phyloP scores from a whole-genome alignment of 2,797 vertebrate species.

The Periparus ater region DNA sequence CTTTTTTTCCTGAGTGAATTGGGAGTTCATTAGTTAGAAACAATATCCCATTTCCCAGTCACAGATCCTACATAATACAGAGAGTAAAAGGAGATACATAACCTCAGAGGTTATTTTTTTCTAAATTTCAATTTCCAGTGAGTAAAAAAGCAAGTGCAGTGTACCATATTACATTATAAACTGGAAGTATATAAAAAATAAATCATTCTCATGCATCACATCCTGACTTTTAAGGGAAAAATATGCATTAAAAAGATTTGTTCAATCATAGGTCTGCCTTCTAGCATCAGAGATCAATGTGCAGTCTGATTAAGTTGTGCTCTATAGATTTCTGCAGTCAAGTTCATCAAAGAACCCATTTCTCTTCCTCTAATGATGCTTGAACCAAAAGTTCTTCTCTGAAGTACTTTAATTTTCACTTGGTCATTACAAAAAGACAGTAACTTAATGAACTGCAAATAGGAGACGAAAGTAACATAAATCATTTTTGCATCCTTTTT shows the following conservation, averaged over 20 bases:
- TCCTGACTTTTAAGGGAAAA: constrained; percentile 67
- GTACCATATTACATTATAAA: constrained; percentile 34
- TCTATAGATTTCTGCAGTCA: constrained; percentile 81
- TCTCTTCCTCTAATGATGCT: constrained; percentile 85
- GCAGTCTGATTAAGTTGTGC: constrained; percentile 84
- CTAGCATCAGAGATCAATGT: constrained; percentile 78
- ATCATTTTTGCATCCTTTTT: constrained; percentile 81
- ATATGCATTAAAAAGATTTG: constrained; percentile 67
- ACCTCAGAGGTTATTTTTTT: not conserved
- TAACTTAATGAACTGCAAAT: constrained; percentile 93
- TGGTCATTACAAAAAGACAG: constrained; percentile 85
- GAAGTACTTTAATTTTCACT: constrained; percentile 87
- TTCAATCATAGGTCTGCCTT: constrained; percentile 69
- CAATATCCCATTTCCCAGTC: not conserved
- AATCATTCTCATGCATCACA: constrained; percentile 64
- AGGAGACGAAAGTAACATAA: constrained; percentile 85
- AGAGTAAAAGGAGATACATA: not conserved
- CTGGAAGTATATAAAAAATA: constrained; percentile 55
- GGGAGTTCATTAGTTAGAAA: constrained; percentile 17
- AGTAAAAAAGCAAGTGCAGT: not conserved
- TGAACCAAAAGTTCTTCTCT: constrained; percentile 82
- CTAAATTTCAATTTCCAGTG: not conserved
- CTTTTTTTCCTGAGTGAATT: not conserved
- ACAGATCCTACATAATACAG: not conserved
- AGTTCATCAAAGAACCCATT: constrained; percentile 81